Evolutionary conservation across 2,113 vertebrate species (phyloP).

Genomic region (Ochotona curzoniae): DNA sequence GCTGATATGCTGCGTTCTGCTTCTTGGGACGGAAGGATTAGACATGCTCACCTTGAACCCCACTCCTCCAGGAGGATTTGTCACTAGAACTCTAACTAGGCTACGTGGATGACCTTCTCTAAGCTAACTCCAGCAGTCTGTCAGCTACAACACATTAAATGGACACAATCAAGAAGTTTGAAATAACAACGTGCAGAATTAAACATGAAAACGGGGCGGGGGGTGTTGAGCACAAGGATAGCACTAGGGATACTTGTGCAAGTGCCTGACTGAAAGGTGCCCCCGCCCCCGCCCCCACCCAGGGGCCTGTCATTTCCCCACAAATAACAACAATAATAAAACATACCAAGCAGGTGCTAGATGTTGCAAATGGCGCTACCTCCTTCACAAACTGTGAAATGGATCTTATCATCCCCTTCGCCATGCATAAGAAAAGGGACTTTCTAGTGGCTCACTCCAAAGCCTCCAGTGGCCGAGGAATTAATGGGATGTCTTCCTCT

Average conservation of each 20-base stretch:
- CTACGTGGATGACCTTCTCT: conserved; percentile 61
- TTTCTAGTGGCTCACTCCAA: not conserved
- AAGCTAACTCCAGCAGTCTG: conserved; percentile 69
- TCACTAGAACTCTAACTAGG: conserved; percentile 59
- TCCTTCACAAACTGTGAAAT: not conserved
- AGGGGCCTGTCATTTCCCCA: not conserved
- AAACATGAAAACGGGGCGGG: conserved; percentile 12
- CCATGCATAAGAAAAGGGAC: not conserved
- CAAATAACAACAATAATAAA: not conserved
- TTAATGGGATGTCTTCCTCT: not conserved
- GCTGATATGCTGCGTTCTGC: not conserved
- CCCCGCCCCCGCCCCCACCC: too few relatives aligned
- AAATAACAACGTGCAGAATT: conserved; percentile 53
- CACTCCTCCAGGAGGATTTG: conserved; percentile 59
- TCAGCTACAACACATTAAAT: conserved; percentile 72
- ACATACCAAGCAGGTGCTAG: not conserved
- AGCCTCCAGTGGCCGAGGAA: not conserved
- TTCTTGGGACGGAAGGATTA: conserved; percentile 55
- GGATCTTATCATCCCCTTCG: not conserved
- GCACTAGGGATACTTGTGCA: conserved; percentile 1
- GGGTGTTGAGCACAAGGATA: not conserved
- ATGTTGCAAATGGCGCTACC: not conserved
- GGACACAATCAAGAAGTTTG: conserved; percentile 57
- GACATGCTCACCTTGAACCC: conserved; percentile 66
- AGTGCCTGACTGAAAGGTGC: not conserved